These are phyloP conservation scores for Nycticebus coucang DNA, from an alignment of 2,113 vertebrate genomes.

Conservation along the genomic window DNA sequence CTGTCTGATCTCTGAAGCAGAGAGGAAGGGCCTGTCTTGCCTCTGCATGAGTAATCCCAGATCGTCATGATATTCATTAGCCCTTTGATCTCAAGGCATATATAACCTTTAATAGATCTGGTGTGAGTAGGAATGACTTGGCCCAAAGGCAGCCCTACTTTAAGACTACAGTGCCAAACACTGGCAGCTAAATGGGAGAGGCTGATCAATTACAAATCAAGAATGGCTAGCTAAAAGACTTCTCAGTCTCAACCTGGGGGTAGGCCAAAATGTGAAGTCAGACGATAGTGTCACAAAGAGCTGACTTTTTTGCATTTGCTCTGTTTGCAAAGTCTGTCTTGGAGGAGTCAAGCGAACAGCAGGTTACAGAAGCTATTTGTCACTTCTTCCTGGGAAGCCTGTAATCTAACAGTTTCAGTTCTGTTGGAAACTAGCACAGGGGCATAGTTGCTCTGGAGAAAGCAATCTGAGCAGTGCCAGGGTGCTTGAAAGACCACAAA, in stretches of 20 bases:
- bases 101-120: constrained; percentile 48
- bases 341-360: neutral
- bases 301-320: constrained; percentile 1
- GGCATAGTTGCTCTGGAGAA: neutral
- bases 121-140: constrained; percentile 33
- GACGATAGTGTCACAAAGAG: constrained; percentile 17
- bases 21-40: neutral
- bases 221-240: constrained; percentile 44
- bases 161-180: constrained; percentile 55
- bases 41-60: neutral
- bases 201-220: constrained; percentile 29
- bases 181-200: constrained; percentile 20
- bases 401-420: constrained; percentile 42
- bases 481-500: constrained; percentile 5
- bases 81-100: constrained; percentile 32
- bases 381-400: constrained; percentile 25
- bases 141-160: constrained; percentile 54
- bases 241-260: neutral
- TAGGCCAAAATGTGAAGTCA: constrained; percentile 8
- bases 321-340: constrained; percentile 19
- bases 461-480: constrained; percentile 14
- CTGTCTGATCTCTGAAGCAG: neutral
- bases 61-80: neutral
- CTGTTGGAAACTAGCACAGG: constrained; percentile 40
- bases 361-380: constrained; percentile 32